A percentile compares a stretch with the other conserved stretches of the same genome.
These are phyloP conservation scores for Nephotettix cincticeps DNA, from an alignment of 1,140 invertebrate genomes.

Conservation along the genomic window DNA sequence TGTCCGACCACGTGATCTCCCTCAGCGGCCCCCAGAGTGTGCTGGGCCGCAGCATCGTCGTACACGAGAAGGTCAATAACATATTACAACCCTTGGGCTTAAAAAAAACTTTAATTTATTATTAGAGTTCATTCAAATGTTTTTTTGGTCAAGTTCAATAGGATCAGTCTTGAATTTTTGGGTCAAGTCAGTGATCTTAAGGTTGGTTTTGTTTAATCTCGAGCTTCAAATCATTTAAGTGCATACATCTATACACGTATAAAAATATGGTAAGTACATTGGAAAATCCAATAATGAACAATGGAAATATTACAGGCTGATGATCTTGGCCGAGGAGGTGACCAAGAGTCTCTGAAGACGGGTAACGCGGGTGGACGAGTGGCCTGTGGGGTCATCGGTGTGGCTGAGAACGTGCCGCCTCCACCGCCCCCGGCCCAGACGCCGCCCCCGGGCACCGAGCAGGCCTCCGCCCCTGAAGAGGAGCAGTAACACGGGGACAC, in stretches of 20 bases:
- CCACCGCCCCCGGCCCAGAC: not conserved
- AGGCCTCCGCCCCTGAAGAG: not conserved
- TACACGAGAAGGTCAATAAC: constrained; percentile 47
- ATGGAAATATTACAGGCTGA: constrained; percentile 47
- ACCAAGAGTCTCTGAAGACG: constrained; percentile 50
- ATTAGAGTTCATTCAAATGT: too few species aligned
- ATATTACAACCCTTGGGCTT: too few species aligned
- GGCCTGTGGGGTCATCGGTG: constrained; percentile 53
- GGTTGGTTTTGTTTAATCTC: too few species aligned
- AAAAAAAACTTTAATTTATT: too few species aligned
- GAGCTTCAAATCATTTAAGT: too few species aligned
- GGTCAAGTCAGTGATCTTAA: too few species aligned
- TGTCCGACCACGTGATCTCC: constrained; percentile 49
- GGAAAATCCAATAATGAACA: too few species aligned
- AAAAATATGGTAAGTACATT: too few species aligned
- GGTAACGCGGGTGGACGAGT: constrained; percentile 55
- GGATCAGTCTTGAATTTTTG: too few species aligned
- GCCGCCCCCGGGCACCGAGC: not conserved
- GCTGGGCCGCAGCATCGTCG: constrained; percentile 55
- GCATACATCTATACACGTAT: too few species aligned
- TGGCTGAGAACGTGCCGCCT: not conserved
- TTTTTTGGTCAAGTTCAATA: too few species aligned
- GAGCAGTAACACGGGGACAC: not conserved
- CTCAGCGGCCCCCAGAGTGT: constrained; percentile 50
- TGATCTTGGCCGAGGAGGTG: constrained; percentile 53